A percentile compares a stretch with the other conserved stretches of the same genome.
phyloP scores from a whole-genome alignment of 2,113 vertebrate species.

The Xiphophorus hellerii region DNA sequence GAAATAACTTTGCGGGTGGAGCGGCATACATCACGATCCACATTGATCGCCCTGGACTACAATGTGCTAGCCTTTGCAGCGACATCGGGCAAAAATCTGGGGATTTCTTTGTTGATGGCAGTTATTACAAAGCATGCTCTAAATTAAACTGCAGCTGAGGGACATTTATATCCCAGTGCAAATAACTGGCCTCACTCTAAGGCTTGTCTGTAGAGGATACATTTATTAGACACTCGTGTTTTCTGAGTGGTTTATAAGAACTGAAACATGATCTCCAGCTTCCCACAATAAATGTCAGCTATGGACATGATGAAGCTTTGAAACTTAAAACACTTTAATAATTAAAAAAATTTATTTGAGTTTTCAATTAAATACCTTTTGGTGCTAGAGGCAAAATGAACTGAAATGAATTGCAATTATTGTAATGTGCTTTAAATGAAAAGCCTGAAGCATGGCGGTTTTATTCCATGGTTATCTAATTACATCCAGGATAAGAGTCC shows the following conservation, averaged over 20 bases:
- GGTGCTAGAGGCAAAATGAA: slow-evolving; percentile 20
- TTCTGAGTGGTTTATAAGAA: slow-evolving; percentile 31
- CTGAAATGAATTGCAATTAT: slow-evolving; percentile 48
- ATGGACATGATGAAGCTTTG: slow-evolving; percentile 22
- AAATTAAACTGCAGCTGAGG: slow-evolving; percentile 13
- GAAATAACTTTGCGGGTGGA: slow-evolving; percentile 8
- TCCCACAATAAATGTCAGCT: slow-evolving; percentile 24
- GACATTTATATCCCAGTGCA: slow-evolving; percentile 29
- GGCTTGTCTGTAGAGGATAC: slow-evolving; percentile 14
- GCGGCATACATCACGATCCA: slow-evolving; percentile 31
- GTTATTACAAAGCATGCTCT: slow-evolving; percentile 31
- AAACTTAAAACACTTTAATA: slow-evolving; percentile 19
- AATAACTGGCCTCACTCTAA: slow-evolving; percentile 17
- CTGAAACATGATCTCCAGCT: slow-evolving; percentile 21
- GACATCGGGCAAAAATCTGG: slow-evolving; percentile 8
- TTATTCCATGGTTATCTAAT: slow-evolving; percentile 46
- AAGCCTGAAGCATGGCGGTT: slow-evolving; percentile 33
- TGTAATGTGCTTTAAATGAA: slow-evolving; percentile 39
- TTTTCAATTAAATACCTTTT: slow-evolving; percentile 24
- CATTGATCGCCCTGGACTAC: background rate
- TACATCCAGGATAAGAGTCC: slow-evolving; percentile 46
- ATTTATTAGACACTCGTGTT: slow-evolving; percentile 32
- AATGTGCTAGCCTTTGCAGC: background rate
- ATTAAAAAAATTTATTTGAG: slow-evolving; percentile 11
- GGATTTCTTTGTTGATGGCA: slow-evolving; percentile 6